Evolutionary conservation across 1,140 invertebrate genomes (phyloP).

Genomic region (Zelostemma sp.): DNA sequence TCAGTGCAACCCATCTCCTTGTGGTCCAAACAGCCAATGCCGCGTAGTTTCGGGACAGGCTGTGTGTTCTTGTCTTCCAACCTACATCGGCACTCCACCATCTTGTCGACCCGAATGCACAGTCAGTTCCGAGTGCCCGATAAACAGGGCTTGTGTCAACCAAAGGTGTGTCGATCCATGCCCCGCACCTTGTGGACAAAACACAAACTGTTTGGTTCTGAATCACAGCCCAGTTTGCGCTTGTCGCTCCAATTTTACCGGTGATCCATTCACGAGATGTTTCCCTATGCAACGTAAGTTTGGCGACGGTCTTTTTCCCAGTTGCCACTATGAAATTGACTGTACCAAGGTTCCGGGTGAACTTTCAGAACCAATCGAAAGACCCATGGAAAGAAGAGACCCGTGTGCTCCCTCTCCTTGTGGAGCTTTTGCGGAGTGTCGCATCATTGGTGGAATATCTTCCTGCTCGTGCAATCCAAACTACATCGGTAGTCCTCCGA

Average conservation of each 20-base stretch:
- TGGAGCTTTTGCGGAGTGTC: slow-evolving; percentile 73
- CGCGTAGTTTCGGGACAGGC: slow-evolving; percentile 70
- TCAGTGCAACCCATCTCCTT: slow-evolving; percentile 63
- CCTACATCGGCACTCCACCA: slow-evolving; percentile 73
- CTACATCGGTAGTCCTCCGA: slow-evolving; percentile 68
- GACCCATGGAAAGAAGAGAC: slow-evolving; percentile 37
- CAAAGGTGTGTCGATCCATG: slow-evolving; percentile 72
- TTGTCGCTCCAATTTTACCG: slow-evolving; percentile 74
- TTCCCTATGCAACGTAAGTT: slow-evolving; percentile 56
- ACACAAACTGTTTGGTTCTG: slow-evolving; percentile 71
- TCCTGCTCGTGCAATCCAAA: slow-evolving; percentile 70
- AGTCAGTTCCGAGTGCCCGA: slow-evolving; percentile 76
- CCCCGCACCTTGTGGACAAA: slow-evolving; percentile 69
- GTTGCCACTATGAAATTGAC: too few species aligned
- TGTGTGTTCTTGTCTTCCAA: slow-evolving; percentile 74
- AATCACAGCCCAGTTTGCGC: slow-evolving; percentile 72
- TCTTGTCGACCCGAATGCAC: slow-evolving; percentile 77
- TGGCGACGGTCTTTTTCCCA: too few species aligned
- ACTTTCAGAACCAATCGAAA: slow-evolving; percentile 6
- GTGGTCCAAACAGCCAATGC: slow-evolving; percentile 62
- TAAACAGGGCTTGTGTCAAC: slow-evolving; percentile 75
- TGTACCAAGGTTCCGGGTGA: too few species aligned
- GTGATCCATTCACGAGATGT: slow-evolving; percentile 80
- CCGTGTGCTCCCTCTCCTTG: slow-evolving; percentile 79
- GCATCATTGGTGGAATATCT: slow-evolving; percentile 69